A percentile compares a stretch with the other conserved stretches of the same genome.
phyloP scores from a whole-genome alignment of 2,113 vertebrate species.

The Alaudala cheleensis region DNA sequence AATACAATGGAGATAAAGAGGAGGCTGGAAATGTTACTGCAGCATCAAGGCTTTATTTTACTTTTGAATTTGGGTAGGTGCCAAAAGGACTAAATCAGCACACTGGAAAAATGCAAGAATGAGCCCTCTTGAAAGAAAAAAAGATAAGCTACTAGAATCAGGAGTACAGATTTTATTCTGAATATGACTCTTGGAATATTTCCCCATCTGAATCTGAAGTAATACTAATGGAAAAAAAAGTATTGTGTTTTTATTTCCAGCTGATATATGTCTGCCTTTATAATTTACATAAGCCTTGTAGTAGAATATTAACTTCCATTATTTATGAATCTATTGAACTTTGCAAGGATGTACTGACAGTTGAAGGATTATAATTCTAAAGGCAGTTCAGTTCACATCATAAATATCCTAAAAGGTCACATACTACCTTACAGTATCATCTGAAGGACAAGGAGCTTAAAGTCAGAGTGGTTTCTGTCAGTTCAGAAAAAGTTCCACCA shows the following conservation, averaged over 20 bases:
- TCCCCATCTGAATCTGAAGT: conserved; percentile 39
- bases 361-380: conserved; percentile 71
- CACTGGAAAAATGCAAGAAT: conserved; percentile 46
- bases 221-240: conserved; percentile 36
- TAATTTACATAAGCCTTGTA: conserved; percentile 70
- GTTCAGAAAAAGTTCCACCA: not conserved
- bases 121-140: not conserved
- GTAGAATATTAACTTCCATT: conserved; percentile 74
- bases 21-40: conserved; percentile 48
- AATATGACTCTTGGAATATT: not conserved
- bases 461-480: conserved; percentile 28
- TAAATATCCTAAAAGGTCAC: conserved; percentile 78
- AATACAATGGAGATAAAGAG: conserved; percentile 60
- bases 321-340: conserved; percentile 80
- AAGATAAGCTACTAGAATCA: conserved; percentile 5
- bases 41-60: conserved; percentile 49
- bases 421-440: conserved; percentile 37
- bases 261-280: conserved; percentile 38
- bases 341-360: conserved; percentile 73
- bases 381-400: conserved; percentile 69
- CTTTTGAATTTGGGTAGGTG: conserved; percentile 32
- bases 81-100: conserved; percentile 40
- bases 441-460: conserved; percentile 49
- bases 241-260: conserved; percentile 63
- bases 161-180: not conserved